Percentiles rank a stretch among this genome's conserved stretches.
These are phyloP conservation scores for Acyrthosiphon pisum DNA, from an alignment of 1,140 invertebrate species.

Conservation along the genomic window DNA sequence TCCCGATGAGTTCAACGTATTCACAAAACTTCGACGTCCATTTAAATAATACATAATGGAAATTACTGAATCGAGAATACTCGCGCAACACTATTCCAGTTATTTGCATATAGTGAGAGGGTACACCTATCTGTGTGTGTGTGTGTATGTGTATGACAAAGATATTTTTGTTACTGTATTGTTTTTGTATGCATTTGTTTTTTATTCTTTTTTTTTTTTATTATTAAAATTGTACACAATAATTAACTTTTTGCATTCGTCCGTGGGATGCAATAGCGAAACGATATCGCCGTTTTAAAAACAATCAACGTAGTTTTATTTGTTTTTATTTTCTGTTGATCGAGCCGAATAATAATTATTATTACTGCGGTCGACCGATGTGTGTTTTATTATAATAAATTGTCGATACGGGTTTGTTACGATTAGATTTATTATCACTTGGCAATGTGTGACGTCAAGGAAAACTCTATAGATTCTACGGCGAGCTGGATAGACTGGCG, in stretches of 20 bases:
- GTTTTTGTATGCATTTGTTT: neutral
- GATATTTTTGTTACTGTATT: neutral
- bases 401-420: neutral
- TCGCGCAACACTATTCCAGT: neutral
- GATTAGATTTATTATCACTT: neutral
- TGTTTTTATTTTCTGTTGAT: neutral
- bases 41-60: slow-evolving; percentile 18
- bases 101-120: neutral
- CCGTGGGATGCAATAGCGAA: neutral
- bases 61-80: neutral
- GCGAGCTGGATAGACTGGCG: no score
- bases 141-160: no score
- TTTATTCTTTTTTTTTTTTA: neutral
- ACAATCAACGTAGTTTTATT: neutral
- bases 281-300: neutral
- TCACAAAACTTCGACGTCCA: neutral
- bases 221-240: neutral
- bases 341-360: neutral
- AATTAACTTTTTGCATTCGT: neutral
- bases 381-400: neutral
- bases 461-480: neutral
- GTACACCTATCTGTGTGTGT: neutral
- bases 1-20: neutral
- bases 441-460: neutral
- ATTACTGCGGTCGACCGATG: neutral